Conservation (phyloP, 2,113 vertebrate species). For the Sorex fumeus region DNA sequence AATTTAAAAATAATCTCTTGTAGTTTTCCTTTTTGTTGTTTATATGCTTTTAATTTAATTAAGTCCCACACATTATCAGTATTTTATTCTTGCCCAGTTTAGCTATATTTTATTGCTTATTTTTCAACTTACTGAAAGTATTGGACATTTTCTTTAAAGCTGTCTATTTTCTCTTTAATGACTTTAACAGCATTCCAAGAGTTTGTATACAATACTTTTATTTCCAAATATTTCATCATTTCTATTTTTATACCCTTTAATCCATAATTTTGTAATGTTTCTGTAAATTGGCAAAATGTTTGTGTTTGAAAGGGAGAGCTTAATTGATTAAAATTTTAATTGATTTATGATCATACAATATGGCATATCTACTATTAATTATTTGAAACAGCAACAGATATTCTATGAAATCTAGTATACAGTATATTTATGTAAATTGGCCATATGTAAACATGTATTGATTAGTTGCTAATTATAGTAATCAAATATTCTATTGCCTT, state of each 20-base stretch:
- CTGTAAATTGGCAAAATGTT: not conserved
- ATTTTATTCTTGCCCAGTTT: not conserved
- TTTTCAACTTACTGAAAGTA: not conserved
- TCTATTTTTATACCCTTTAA: not conserved
- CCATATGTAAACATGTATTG: not conserved
- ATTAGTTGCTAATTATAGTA: conserved; percentile 22
- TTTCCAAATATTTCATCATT: not conserved
- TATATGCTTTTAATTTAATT: conserved; percentile 1
- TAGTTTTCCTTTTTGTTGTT: not conserved
- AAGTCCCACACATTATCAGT: not conserved
- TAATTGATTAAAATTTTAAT: conserved; percentile 35
- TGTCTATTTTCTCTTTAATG: not conserved
- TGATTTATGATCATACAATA: not conserved
- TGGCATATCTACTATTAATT: conserved; percentile 18
- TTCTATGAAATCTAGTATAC: conserved; percentile 5
- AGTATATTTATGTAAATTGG: not conserved
- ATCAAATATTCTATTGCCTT: conserved; percentile 24
- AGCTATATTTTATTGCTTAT: not conserved
- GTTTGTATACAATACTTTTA: not conserved
- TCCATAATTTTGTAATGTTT: not conserved
- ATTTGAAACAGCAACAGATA: conserved; percentile 30
- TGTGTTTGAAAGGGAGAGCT: not conserved
- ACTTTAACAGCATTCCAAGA: not conserved
- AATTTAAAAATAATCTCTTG: not conserved
- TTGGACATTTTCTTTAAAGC: not conserved